Base-by-base conservation (phyloP, 2,797 vertebrate genomes). In the Sebastes reedi region DNA sequence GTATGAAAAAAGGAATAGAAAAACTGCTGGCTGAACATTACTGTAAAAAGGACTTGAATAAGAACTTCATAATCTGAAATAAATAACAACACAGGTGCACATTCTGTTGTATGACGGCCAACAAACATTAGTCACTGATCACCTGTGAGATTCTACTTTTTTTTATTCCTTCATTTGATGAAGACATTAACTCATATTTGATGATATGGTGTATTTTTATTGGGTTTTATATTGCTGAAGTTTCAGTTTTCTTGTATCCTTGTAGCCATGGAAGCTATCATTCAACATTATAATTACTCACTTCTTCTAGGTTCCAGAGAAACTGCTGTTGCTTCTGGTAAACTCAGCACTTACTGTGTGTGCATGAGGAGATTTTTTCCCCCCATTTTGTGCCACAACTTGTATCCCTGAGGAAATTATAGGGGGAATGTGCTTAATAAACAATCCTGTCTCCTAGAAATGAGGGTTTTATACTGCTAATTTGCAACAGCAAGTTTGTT, bases 341-440 rank as follows among this genome's bases (percentile, higher is more conserved):
- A 87, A 87, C 72, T 85, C 85, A 85, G 89, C 85, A 86, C 67
- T 89, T 87, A 71, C 42, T 83, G 46, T 52, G 46, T 52, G 70
- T 70, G 86, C 72, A 89, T 80, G 77, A 88, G 72, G 76, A 64
- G 70, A 81, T 87, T 82, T 88, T 66, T 83, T 4, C 8, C 8
- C 68, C 77, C 27, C 24, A 77, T 83, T 82, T 85, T 78, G 55
- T 75, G 70, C 75, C 82, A 83, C 74, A 89, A 82, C 73, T 71
- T 84, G 66, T 67, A 80, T 89, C 87, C 81, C 80, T 3, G 36
- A 85, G 84, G 81, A 88, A 90, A 91, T 91, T 81, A 87, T 30
- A 55, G 77, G 71, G 77, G 52, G 74, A 85, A 86, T 72, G 27
- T 65, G 77, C 77, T 85, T 80, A 82, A 81, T 75, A 84, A 89